Evolutionary conservation across 2,797 vertebrate species (phyloP).

Genomic region (Scarus forsteni): DNA sequence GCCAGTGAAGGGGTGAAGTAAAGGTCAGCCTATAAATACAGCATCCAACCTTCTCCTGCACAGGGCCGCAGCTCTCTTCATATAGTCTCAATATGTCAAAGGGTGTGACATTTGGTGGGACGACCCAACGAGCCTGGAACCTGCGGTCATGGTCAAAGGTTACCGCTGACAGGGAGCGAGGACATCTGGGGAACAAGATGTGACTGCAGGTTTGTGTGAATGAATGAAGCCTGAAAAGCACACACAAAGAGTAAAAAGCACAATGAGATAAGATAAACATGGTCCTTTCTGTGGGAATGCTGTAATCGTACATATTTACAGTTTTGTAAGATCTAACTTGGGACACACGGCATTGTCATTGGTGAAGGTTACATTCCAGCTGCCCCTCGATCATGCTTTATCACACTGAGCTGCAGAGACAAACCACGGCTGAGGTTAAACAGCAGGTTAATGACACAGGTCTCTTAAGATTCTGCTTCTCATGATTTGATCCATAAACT

Average conservation of each 20-base stretch:
- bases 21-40: conserved; percentile 59
- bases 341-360: conserved; percentile 23
- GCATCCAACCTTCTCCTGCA: conserved; percentile 20
- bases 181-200: background rate
- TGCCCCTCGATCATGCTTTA: conserved; percentile 13
- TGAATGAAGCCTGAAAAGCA: background rate
- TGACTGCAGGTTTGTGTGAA: conserved; percentile 1
- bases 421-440: conserved; percentile 30
- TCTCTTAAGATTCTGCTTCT: conserved; percentile 24
- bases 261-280: conserved; percentile 10
- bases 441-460: conserved; percentile 34
- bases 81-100: conserved; percentile 45
- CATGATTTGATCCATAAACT: background rate
- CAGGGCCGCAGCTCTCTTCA: conserved; percentile 6
- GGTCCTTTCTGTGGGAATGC: conserved; percentile 33
- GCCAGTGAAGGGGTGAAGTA: conserved; percentile 18
- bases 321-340: background rate
- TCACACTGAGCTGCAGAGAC: conserved; percentile 38
- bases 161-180: background rate
- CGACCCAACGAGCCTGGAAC: background rate
- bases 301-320: conserved; percentile 25
- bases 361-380: conserved; percentile 27
- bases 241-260: background rate
- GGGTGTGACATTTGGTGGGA: conserved; percentile 36
- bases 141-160: background rate